Evolutionary conservation across 2,113 vertebrate species (phyloP), one percentile per base, ranked within the genome.

Genomic region (Daboia siamensis): DNA sequence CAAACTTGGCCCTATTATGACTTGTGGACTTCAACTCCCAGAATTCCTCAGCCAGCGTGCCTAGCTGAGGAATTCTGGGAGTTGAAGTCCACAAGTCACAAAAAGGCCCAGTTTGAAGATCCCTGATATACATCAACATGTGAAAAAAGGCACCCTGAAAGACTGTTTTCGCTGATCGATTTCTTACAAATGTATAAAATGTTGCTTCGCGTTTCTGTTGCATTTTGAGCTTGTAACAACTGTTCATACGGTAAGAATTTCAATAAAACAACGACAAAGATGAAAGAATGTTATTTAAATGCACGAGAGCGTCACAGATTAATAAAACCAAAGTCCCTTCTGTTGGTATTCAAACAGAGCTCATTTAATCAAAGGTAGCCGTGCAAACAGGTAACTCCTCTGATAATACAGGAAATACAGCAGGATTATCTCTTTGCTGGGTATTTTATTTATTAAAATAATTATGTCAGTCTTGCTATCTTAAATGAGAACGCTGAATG

Each of bases 321-420:
- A 95, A 90, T 95, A 94, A 93, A 95, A 95, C 92, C 93, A 85
- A 95, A 95, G 95, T 94, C 93, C 54, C 90, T 95, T 94, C 96
- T 93, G 59, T 91, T 96, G 94, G 80, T 97, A 96, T 96, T 97
- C 96, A 96, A 95, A 96, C 96, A 93, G 93, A 96, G 89, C 87
- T 86, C 93, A 91, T 97, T 96, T 97, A 96, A 97, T 97, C 92
- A 97, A 97, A 97, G 96, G 96, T 96, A 96, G 69, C 93, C 91
- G 96, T 95, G 95, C 92, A 96, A 95, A 96, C 94, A 93, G 80
- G 90, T 87, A 95, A 90, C 95, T 51, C 88, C 94, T 96, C 96
- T 96, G 93, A 89, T 97, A 96, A 96, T 95, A 93, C 90, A 93
- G 90, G 90, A 86, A 92, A 93, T 93, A 93, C 90, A 93, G 94